These are phyloP conservation scores for Podargus strigoides DNA, from an alignment of 2,797 vertebrate genomes.

Conservation along the genomic window DNA sequence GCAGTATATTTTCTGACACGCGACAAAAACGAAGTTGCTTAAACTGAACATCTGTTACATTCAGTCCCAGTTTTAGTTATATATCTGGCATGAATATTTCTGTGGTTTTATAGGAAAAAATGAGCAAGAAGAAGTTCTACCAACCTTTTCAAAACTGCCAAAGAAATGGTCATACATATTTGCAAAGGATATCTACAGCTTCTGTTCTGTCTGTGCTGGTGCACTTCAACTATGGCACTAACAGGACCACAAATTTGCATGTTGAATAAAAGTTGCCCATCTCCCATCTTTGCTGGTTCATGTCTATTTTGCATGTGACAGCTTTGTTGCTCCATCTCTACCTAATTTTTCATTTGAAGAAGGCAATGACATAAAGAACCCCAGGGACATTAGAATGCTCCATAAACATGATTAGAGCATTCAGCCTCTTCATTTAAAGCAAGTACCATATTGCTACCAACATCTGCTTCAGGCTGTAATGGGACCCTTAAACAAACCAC, in stretches of 20 bases:
- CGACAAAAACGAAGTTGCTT: not conserved
- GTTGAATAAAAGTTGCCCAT: not conserved
- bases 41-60: conserved; percentile 1
- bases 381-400: conserved; percentile 7
- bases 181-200: not conserved
- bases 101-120: not conserved
- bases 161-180: not conserved
- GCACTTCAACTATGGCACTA: not conserved
- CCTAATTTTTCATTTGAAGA: conserved; percentile 26
- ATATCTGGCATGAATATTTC: not conserved
- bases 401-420: conserved; percentile 31
- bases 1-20: not conserved
- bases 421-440: conserved; percentile 44
- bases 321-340: not conserved
- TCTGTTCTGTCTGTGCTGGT: not conserved
- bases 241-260: not conserved
- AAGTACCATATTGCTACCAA: conserved; percentile 14
- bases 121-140: not conserved
- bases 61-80: not conserved
- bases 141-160: not conserved
- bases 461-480: conserved; percentile 11
- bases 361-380: not conserved
- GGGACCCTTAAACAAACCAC: conserved; percentile 7
- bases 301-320: not conserved
- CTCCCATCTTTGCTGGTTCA: not conserved